Conservation (phyloP, 2,113 vertebrate genomes). For the Eublepharis macularius region DNA sequence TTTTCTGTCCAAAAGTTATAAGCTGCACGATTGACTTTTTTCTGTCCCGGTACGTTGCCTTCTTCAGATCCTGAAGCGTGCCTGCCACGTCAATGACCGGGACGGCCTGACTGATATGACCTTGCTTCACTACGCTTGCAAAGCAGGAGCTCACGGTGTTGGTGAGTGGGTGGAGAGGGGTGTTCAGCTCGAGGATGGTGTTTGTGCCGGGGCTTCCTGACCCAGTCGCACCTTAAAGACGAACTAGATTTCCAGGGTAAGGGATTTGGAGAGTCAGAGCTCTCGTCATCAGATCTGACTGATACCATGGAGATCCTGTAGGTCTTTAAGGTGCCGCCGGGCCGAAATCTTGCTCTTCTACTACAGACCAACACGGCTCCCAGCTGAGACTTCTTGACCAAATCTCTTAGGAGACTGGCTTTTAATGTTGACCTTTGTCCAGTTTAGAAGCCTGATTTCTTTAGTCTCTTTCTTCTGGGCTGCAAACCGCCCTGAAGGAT, state of each 20-base stretch:
- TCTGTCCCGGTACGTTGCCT: background rate
- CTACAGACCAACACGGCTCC: no score
- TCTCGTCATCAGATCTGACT: no score
- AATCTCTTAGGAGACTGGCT: background rate
- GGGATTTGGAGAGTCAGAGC: no score
- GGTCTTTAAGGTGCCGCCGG: no score
- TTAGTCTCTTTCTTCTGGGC: background rate
- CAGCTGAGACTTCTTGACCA: background rate
- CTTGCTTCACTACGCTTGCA: slow-evolving; percentile 91
- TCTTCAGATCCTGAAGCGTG: slow-evolving; percentile 87
- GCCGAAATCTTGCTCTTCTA: no score
- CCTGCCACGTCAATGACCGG: slow-evolving; percentile 91
- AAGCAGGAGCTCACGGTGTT: slow-evolving; percentile 91
- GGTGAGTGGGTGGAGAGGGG: slow-evolving; percentile 72
- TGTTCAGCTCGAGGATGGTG: accelerated
- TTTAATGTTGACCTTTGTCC: background rate
- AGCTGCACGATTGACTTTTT: background rate
- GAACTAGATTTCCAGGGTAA: no score
- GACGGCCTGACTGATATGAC: slow-evolving; percentile 95
- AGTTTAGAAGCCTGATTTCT: background rate
- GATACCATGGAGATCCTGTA: no score
- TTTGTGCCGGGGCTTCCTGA: no score
- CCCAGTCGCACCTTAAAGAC: no score
- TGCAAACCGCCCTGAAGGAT: no score
- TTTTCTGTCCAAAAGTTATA: no score